Conservation (phyloP, 2,113 vertebrate species). For the Clinocottus analis region DNA sequence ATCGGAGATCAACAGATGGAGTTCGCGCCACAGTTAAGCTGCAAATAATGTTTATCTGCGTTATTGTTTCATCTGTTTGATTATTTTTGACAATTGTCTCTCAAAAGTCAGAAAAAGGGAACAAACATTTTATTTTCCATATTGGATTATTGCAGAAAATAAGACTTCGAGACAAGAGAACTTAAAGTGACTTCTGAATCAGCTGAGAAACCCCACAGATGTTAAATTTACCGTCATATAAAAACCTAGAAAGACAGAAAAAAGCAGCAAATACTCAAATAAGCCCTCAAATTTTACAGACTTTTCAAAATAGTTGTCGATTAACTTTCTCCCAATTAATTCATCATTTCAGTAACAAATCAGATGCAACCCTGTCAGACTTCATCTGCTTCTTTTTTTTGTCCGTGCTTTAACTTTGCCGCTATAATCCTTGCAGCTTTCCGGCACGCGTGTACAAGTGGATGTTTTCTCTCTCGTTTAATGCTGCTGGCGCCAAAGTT, state of each 20-base stretch:
- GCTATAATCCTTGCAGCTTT: background rate
- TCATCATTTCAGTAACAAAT: background rate
- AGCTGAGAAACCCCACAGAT: background rate
- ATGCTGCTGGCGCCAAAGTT: constrained; percentile 33
- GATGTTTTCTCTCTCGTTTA: constrained; percentile 18
- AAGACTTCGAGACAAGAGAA: background rate
- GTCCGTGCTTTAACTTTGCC: constrained; percentile 3
- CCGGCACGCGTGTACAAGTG: background rate
- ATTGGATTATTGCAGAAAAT: background rate
- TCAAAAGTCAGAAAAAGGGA: background rate
- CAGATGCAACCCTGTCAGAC: background rate
- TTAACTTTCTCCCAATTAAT: background rate
- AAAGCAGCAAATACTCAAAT: background rate
- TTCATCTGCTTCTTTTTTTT: background rate
- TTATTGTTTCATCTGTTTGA: background rate
- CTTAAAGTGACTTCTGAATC: background rate
- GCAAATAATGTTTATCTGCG: background rate
- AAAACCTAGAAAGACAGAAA: background rate
- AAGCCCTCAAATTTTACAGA: background rate
- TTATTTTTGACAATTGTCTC: background rate
- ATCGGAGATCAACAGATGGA: background rate
- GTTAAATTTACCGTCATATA: background rate
- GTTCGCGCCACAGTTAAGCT: background rate
- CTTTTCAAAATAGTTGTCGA: too few relatives aligned
- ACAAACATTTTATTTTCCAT: background rate